phyloP scores from a whole-genome alignment of 2,888 invertebrate genomes.

The Mongoloraphidia duomilia region DNA sequence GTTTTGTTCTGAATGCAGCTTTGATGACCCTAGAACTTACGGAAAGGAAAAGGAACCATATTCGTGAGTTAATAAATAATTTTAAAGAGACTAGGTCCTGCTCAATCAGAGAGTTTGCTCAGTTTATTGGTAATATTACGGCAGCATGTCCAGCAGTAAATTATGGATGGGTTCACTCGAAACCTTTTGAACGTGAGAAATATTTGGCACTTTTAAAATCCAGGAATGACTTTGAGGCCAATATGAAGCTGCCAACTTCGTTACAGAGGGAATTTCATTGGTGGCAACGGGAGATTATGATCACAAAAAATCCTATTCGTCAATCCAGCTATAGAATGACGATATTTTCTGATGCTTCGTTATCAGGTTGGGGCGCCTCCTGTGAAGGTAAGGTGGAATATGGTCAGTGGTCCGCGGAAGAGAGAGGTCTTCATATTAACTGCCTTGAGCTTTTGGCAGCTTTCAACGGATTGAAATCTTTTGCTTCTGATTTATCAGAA shows the following conservation, averaged over 20 bases:
- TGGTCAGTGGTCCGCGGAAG: conserved; percentile 15
- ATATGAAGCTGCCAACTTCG: too few species aligned
- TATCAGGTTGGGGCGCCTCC: conserved; percentile 15
- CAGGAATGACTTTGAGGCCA: too few species aligned
- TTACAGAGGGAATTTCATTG: conserved; percentile 14
- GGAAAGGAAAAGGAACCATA: too few species aligned
- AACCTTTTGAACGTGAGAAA: conserved; percentile 11
- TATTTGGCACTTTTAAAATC: conserved; percentile 11
- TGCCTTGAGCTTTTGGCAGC: conserved; percentile 16
- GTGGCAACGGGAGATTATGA: conserved; percentile 11
- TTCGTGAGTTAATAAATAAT: too few species aligned
- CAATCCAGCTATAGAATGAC: conserved; percentile 10
- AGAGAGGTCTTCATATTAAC: conserved; percentile 16
- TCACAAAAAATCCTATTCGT: conserved; percentile 7
- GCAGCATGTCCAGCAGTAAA: conserved; percentile 19
- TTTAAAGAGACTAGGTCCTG: too few species aligned
- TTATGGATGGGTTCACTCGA: conserved; percentile 20
- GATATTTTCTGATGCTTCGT: conserved; percentile 17
- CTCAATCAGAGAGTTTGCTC: too few species aligned
- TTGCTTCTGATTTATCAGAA: conserved; percentile 10
- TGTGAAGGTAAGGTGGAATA: conserved; percentile 9
- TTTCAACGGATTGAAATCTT: conserved; percentile 15
- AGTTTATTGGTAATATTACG: conserved; percentile 13
- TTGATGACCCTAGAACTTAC: too few species aligned
- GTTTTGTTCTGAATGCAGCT: too few species aligned